Base-by-base conservation (phyloP, 2,113 vertebrate species). In the Zapus hudsonius region DNA sequence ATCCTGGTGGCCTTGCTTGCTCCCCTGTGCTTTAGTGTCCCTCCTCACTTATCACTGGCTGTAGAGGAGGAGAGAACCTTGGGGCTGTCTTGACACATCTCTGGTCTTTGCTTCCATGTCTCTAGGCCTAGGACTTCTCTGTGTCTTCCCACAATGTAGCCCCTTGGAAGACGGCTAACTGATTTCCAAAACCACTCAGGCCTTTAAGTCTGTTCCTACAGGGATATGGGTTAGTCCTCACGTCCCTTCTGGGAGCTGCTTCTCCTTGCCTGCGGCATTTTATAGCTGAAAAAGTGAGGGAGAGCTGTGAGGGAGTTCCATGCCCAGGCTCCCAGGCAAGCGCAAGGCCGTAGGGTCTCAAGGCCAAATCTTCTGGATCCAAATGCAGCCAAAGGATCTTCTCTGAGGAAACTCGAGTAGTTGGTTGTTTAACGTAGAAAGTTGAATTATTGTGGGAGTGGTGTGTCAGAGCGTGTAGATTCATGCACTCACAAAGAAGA, bases 51-150 rank as follows among this genome's bases (percentile, higher is more conserved):
- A 2, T 11, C 7, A 1, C 4, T 47, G 75, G n/a, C 20, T 40
- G 33, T 61, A 9, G 61, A 36, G 33, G 29, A 64, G 47, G 36
- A 15, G 7, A 66, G 31, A 36, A 11, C 55, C 8, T 0, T 1
- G 52, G 55, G 8, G 80, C 23, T 12, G 6, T 10, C 36, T 74
- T 0, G 0, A 5, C 64, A 11, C 10, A 1, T 17, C n/a, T 38
- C 47, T 33, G 0, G 15, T 15, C 69, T 38, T 22, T 25, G 69
- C 12, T 69, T 74, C 69, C 25, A 0, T 85, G 47, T 47, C 75
- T 33, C 16, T 17, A 0, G 36, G 25, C 20, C 0, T 3, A 33
- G 64, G 31, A 20, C 55, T n/a, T 55, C 38, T 7, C 16, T 57
- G n/a, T 19, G 27, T 13, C n/a, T 78, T 25, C 44, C 19, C 15